Evolutionary conservation across 1,140 invertebrate species (phyloP).

Genomic region (Cotesia glomerata): DNA sequence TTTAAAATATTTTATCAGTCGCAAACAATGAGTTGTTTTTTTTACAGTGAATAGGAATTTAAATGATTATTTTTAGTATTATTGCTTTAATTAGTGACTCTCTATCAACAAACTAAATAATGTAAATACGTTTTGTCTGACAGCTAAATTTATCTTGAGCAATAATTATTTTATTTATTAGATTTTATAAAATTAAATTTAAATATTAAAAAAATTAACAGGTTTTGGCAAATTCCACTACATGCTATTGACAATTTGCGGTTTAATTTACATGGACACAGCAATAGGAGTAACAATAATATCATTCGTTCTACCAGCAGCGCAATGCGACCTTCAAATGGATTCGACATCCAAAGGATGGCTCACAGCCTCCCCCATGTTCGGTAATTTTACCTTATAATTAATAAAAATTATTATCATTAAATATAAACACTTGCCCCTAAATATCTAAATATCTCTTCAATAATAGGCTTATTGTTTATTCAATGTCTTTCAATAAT

Average conservation of each 20-base stretch:
- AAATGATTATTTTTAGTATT: no score
- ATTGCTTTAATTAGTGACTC: no score
- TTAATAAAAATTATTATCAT: background rate
- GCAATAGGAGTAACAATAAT: conserved; percentile 87
- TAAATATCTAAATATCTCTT: no score
- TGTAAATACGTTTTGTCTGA: no score
- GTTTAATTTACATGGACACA: conserved; percentile 76
- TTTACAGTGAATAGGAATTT: no score
- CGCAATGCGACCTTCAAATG: conserved; percentile 78
- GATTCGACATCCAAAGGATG: conserved; percentile 76
- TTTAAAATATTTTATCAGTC: no score
- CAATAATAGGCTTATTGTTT: background rate
- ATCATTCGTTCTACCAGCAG: conserved; percentile 78
- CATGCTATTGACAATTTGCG: conserved; percentile 71
- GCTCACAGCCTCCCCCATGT: conserved; percentile 77
- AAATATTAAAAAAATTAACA: conserved; percentile 44
- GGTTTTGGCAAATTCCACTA: conserved; percentile 83
- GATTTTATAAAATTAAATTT: no score
- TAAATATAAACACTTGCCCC: background rate
- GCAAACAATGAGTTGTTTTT: no score
- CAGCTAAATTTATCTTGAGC: background rate
- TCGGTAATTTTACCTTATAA: conserved; percentile 61
- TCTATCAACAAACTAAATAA: no score
- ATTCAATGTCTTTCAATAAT: background rate
- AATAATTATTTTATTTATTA: no score